Percentiles rank a stretch among this genome's conserved stretches.
These are phyloP conservation scores for Iguana delicatissima DNA, from an alignment of 2,797 vertebrate species.

Conservation along the genomic window DNA sequence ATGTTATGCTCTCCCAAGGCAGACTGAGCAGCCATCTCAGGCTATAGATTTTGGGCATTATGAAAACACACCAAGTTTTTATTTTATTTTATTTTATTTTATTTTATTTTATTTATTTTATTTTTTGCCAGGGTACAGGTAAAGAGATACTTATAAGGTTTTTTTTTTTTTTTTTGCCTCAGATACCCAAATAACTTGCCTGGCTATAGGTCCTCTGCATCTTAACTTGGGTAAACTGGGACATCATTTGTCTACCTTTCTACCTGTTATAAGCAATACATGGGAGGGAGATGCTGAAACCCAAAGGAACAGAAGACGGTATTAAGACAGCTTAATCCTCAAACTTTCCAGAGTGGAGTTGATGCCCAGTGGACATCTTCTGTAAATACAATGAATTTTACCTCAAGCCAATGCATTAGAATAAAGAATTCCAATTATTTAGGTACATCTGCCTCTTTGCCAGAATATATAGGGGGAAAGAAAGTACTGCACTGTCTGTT, in stretches of 20 bases:
- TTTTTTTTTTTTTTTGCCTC: background rate
- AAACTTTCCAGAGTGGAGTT: background rate
- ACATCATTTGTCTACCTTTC: background rate
- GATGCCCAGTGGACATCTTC: background rate
- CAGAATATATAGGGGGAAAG: slow-evolving; percentile 56
- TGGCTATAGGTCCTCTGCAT: background rate
- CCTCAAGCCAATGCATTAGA: background rate
- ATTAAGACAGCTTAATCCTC: background rate
- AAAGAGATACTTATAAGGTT: background rate
- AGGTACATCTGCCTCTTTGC: slow-evolving; percentile 45
- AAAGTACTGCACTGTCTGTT: slow-evolving; percentile 50
- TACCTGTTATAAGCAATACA: background rate
- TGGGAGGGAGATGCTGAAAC: background rate
- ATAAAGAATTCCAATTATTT: slow-evolving; percentile 51
- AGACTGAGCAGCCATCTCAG: too few relatives aligned
- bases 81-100: too few relatives aligned
- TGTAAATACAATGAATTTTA: background rate
- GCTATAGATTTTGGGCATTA: too few relatives aligned
- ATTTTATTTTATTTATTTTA: too few relatives aligned
- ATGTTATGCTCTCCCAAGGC: too few relatives aligned
- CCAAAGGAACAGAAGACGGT: background rate
- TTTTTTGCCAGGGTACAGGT: background rate
- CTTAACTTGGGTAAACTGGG: background rate
- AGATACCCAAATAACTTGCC: background rate
- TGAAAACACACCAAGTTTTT: background rate